These are phyloP conservation scores for Cariama cristata DNA, from an alignment of 2,113 vertebrate species.

Conservation along the genomic window DNA sequence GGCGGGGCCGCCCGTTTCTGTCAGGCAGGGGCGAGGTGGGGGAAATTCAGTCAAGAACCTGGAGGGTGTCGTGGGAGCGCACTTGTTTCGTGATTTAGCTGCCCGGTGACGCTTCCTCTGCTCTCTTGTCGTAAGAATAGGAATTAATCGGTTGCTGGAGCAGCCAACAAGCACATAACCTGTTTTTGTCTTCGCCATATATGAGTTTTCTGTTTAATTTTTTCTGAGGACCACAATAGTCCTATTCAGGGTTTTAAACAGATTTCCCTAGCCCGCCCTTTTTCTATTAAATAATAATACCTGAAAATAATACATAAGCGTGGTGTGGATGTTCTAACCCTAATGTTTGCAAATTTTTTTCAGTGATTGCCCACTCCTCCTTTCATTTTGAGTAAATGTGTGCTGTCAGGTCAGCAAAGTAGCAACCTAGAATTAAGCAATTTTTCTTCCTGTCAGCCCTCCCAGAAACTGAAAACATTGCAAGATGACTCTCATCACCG, in stretches of 20 bases:
- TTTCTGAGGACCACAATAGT: rapidly evolving
- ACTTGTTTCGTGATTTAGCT: rapidly evolving
- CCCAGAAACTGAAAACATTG: neutral
- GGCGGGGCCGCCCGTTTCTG: rapidly evolving
- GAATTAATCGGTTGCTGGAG: neutral
- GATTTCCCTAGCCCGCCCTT: rapidly evolving
- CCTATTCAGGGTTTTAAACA: neutral
- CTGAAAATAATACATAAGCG: neutral
- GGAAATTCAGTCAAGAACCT: rapidly evolving
- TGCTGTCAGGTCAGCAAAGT: neutral
- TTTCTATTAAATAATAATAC: neutral
- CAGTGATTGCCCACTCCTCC: rapidly evolving
- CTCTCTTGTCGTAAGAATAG: rapidly evolving
- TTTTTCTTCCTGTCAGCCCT: neutral
- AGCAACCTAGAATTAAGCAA: neutral
- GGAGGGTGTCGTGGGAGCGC: rapidly evolving
- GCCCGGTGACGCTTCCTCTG: rapidly evolving
- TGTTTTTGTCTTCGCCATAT: rapidly evolving
- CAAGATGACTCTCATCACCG: neutral
- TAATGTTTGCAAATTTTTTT: neutral
- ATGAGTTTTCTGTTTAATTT: neutral
- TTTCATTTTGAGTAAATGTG: neutral
- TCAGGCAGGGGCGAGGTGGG: rapidly evolving
- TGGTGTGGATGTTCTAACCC: no score
- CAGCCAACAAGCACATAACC: rapidly evolving